Evolutionary conservation across 2,888 invertebrate species (phyloP), one percentile per base, ranked within the genome.

Genomic region (Geotrupes spiniger): DNA sequence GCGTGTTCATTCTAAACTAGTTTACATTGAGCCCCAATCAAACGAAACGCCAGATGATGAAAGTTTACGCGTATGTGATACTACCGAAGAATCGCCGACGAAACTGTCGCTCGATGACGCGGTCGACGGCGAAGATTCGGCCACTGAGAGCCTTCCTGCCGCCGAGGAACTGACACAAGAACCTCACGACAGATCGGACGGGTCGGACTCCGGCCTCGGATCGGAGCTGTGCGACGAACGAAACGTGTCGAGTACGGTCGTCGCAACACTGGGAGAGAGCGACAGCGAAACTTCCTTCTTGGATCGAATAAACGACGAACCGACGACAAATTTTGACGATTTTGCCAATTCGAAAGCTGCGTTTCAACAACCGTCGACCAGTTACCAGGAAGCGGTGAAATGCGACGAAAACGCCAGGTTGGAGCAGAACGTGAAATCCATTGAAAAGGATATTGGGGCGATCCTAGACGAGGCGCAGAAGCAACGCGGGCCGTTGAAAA

Each of bases 181-280:
- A 64, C 80, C 71, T 25, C 82, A 82, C 63, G 82, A 82, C 53
- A 78, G 87, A 45, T 89, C 88, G 31, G 89, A 90, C 65, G 88
- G 89, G 5, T 90, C 90, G 42, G 91, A 91, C 71, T 91, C 89
- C 0, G 91, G 91, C 0, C 71, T 91, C 21, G 90, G 90, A 3
- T 84, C 85, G 26, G 91, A 91, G 73, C 78, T 84, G 44, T 76
- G 78, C 45, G 85, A 85, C 53, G 85, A 84, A 61, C 54, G 64
- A 21, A 56, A 57, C 4, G 68, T 74, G 26, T 71, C 69, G 1
- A 60, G 65, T 2, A 67, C 70, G 1, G 70, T 70, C 10, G 69
- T 68, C 46, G 60, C 50, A 3, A 60, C 60, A 21, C 47, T 63
- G 2, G 52, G 52, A 17, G 72, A 69, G 57, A 78, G 77, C 55